Percentiles rank a stretch among this genome's conserved stretches.
Conservation (phyloP, 92 coral and sea anemone genomes). For the Heliopora coerulea region DNA sequence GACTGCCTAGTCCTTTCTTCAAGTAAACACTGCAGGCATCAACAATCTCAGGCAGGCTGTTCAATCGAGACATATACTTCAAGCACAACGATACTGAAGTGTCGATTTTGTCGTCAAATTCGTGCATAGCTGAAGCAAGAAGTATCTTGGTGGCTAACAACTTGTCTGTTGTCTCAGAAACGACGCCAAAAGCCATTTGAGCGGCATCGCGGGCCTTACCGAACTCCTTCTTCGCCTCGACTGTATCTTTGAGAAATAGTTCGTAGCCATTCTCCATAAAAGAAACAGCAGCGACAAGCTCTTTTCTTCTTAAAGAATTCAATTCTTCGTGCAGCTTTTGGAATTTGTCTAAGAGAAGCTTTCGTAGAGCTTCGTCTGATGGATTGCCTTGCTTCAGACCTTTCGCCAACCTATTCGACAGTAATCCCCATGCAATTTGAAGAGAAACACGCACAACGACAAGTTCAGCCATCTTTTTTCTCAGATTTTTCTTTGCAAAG, state of each 20-base stretch:
- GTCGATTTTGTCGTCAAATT: slow-evolving; percentile 85
- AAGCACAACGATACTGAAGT: slow-evolving; percentile 79
- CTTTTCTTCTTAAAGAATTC: slow-evolving; percentile 85
- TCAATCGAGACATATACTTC: slow-evolving; percentile 77
- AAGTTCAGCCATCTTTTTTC: slow-evolving; percentile 79
- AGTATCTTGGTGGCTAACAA: slow-evolving; percentile 89
- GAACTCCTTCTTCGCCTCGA: slow-evolving; percentile 88
- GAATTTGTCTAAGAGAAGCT: slow-evolving; percentile 80
- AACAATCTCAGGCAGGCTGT: slow-evolving; percentile 71
- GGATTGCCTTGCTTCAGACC: slow-evolving; percentile 70
- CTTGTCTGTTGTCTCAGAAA: slow-evolving; percentile 79
- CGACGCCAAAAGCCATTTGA: slow-evolving; percentile 94
- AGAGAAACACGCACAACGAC: slow-evolving; percentile 86
- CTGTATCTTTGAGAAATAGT: slow-evolving; percentile 67
- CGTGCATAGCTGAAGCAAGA: slow-evolving; percentile 93
- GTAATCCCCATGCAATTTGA: slow-evolving; percentile 85
- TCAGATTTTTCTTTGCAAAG: too few relatives aligned
- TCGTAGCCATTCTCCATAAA: slow-evolving; percentile 99
- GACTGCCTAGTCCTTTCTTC: slow-evolving; percentile 68
- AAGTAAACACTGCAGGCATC: slow-evolving; percentile 57
- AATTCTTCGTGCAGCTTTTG: slow-evolving; percentile 81
- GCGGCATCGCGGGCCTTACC: slow-evolving; percentile 97
- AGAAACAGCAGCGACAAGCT: slow-evolving; percentile 85
- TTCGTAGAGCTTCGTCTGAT: slow-evolving; percentile 86
- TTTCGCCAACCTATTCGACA: slow-evolving; percentile 82